Evolutionary conservation across 1,140 invertebrate species (phyloP).

Genomic region (Lethocerus indicus): DNA sequence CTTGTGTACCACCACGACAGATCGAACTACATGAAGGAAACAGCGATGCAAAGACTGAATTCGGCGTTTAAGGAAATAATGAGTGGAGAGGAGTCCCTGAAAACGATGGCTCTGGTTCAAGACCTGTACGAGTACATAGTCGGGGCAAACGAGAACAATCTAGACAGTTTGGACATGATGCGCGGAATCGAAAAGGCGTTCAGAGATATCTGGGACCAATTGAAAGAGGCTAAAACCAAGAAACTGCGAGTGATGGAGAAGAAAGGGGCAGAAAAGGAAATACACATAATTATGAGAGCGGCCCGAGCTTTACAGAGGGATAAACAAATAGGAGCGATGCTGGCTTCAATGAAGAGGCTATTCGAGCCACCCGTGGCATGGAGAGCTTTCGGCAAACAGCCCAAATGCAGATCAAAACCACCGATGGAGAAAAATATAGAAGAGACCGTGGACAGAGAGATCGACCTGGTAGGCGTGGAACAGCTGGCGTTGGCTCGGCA

Average conservation of each 20-base stretch:
- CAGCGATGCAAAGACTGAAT: neutral
- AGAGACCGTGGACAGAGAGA: too few species aligned
- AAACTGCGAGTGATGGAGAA: too few species aligned
- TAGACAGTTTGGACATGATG: slow-evolving; percentile 1
- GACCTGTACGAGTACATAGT: neutral
- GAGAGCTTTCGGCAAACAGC: neutral
- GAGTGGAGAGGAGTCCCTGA: neutral
- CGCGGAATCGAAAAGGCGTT: neutral
- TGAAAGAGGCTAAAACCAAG: neutral
- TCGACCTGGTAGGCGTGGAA: too few species aligned
- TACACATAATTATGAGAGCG: too few species aligned
- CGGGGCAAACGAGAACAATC: neutral
- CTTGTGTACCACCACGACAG: neutral
- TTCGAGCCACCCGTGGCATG: neutral
- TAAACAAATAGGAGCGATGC: neutral
- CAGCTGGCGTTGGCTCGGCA: too few species aligned
- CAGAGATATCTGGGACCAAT: neutral
- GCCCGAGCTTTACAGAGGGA: neutral
- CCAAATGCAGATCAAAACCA: neutral
- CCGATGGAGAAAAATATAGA: neutral
- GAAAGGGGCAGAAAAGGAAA: too few species aligned
- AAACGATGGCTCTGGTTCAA: slow-evolving; percentile 4
- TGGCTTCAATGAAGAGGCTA: too few species aligned
- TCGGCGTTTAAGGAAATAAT: slow-evolving; percentile 2
- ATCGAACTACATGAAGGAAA: neutral